These are phyloP conservation scores for Incurvaria masculella DNA, from an alignment of 2,888 invertebrate genomes.

Conservation along the genomic window DNA sequence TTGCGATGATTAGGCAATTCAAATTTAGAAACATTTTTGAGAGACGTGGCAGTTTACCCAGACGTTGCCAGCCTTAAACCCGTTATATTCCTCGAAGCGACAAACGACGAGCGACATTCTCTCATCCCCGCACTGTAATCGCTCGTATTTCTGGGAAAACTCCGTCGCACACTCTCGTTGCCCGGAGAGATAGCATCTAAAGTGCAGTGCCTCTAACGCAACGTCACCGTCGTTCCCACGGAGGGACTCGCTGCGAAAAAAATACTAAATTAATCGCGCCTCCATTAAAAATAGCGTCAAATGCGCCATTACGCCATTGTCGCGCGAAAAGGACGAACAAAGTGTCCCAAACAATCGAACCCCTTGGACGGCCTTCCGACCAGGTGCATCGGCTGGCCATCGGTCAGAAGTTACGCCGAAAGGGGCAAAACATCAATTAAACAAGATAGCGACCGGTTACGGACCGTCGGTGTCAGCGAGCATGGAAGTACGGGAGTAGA, in stretches of 20 bases:
- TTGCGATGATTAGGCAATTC: too few relatives aligned
- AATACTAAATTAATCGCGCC: slow-evolving; percentile 22
- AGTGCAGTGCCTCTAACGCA: slow-evolving; percentile 11
- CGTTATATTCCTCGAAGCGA: background rate
- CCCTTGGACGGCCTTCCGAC: background rate
- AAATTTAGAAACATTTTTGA: too few relatives aligned
- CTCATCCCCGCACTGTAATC: background rate
- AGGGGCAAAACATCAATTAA: slow-evolving; percentile 50
- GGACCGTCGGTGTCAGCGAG: too few relatives aligned
- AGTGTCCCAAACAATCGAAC: background rate
- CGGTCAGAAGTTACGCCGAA: slow-evolving; percentile 37
- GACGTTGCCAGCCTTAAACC: background rate
- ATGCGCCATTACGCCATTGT: background rate
- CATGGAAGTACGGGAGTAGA: too few relatives aligned
- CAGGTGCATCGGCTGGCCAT: too few relatives aligned
- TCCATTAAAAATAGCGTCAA: background rate
- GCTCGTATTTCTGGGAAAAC: background rate
- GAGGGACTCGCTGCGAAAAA: slow-evolving; percentile 37
- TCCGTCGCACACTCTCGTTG: background rate
- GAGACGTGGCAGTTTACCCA: too few relatives aligned
- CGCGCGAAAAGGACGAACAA: background rate
- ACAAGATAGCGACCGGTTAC: slow-evolving; percentile 9
- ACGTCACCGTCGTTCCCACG: slow-evolving; percentile 35
- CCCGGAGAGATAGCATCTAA: background rate
- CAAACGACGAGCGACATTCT: background rate